Evolutionary conservation across 2,113 vertebrate genomes (phyloP), one percentile per base, ranked within the genome.

Genomic region (Cyprinus carpio): DNA sequence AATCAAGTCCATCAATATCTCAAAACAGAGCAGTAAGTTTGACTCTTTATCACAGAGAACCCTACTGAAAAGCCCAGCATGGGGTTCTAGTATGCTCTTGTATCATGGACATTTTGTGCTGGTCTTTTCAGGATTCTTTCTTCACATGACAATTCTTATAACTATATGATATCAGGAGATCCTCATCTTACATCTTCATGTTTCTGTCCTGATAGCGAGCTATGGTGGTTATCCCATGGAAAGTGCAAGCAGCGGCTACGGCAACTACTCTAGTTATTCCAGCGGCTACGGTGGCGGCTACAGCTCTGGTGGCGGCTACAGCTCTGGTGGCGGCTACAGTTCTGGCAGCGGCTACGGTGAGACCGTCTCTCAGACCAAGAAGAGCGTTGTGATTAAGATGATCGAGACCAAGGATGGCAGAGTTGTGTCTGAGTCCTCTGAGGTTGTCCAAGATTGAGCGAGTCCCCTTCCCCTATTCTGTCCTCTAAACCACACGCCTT

Each of bases 361-460:
- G 34, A 83, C 51, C 51, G 60, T 60, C n/a, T 64, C 87, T 84
- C 94, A 95, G 87, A 92, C 75, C 84, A 96, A 95, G 91, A 95
- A 97, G 6, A 96, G 94, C 40, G 92, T 97, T 1, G 95, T 98
- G 15, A 96, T 98, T 92, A 98, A 98, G 93, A 98, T 96, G 91
- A 97, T 97, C 0, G 97, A 98, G 92, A 98, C 96, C 89, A 95
- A 94, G 5, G 95, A 97, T 1, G 96, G 97, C 84, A 95, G 92
- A 88, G 94, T 96, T 84, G 95, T 97, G 89, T 97, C 96, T 0
- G 97, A 98, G 86, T 96, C 96, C 81, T 96, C 97, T 0, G 96
- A 97, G 23, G 87, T 98, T 85, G 92, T 97, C 77, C 93, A 94
- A 83, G 95, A 95, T 91, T 95, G 92, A 95, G 90, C 43, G 71